Conservation (phyloP, 1,140 invertebrate genomes). For the Dendrolimus kikuchii region DNA sequence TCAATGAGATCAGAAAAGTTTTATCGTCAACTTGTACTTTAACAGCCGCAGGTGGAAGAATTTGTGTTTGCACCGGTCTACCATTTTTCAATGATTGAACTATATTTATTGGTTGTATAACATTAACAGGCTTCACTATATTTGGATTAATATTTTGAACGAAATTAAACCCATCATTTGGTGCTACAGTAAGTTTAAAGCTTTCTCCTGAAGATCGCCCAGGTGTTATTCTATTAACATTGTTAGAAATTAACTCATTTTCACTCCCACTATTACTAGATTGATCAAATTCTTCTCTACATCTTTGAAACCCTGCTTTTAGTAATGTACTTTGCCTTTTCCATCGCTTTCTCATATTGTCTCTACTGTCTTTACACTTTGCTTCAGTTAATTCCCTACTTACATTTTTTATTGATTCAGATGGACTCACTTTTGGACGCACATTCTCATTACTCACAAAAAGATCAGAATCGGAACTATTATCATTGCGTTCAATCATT, state of each 20-base stretch:
- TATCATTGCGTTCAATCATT: conserved; percentile 40
- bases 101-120: conserved; percentile 61
- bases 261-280: conserved; percentile 61
- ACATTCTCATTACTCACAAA: conserved; percentile 57
- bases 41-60: conserved; percentile 66
- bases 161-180: conserved; percentile 49
- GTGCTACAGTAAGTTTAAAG: conserved; percentile 22
- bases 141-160: conserved; percentile 50
- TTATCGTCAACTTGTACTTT: conserved; percentile 78
- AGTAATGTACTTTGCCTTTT: conserved; percentile 59
- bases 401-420: conserved; percentile 37
- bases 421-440: conserved; percentile 45
- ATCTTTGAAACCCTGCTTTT: conserved; percentile 59
- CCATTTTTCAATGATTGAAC: conserved; percentile 50
- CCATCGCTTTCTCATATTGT: conserved; percentile 49
- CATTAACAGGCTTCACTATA: conserved; percentile 53
- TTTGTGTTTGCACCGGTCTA: conserved; percentile 49
- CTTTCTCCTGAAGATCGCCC: conserved; percentile 47
- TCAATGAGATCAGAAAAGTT: conserved; percentile 76
- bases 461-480: conserved; percentile 53
- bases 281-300: conserved; percentile 32
- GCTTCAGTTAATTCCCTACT: conserved; percentile 36
- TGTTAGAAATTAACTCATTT: conserved; percentile 29
- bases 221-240: conserved; percentile 15
- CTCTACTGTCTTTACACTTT: conserved; percentile 44